phyloP scores from a whole-genome alignment of 2,113 vertebrate species.

The Tenebrosternarchus preto region DNA sequence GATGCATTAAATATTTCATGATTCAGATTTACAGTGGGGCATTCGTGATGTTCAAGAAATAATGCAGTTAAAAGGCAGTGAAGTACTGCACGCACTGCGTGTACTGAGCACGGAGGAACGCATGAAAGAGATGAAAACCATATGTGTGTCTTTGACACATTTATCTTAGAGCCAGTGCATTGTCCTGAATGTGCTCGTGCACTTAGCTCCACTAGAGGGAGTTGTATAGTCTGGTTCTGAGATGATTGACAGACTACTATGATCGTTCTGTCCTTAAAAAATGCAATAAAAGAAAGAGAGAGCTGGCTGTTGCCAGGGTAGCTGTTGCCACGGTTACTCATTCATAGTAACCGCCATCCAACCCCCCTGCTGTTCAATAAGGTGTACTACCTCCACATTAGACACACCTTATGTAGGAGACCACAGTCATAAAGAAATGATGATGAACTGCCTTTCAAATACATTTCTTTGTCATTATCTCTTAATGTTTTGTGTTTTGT shows the following conservation, averaged over 20 bases:
- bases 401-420: constrained; percentile 33
- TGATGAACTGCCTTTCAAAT: too few species aligned
- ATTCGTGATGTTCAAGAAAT: neutral
- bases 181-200: constrained; percentile 39
- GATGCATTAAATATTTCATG: neutral
- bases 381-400: constrained; percentile 51
- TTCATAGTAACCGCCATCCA: constrained; percentile 57
- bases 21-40: neutral
- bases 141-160: neutral
- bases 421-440: neutral
- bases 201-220: constrained; percentile 55
- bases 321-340: constrained; percentile 74
- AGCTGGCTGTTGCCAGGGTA: constrained; percentile 73
- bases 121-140: neutral
- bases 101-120: neutral
- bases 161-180: constrained; percentile 2
- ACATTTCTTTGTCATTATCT: too few species aligned
- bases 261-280: constrained; percentile 71
- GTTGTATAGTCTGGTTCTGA: constrained; percentile 56
- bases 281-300: constrained; percentile 62
- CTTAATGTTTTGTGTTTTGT: neutral
- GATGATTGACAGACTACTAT: constrained; percentile 71
- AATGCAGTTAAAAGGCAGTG: neutral
- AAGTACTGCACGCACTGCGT: neutral
- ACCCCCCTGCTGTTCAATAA: constrained; percentile 64